Conservation (phyloP, 2,888 invertebrate species). For the Drosophila cognata region DNA sequence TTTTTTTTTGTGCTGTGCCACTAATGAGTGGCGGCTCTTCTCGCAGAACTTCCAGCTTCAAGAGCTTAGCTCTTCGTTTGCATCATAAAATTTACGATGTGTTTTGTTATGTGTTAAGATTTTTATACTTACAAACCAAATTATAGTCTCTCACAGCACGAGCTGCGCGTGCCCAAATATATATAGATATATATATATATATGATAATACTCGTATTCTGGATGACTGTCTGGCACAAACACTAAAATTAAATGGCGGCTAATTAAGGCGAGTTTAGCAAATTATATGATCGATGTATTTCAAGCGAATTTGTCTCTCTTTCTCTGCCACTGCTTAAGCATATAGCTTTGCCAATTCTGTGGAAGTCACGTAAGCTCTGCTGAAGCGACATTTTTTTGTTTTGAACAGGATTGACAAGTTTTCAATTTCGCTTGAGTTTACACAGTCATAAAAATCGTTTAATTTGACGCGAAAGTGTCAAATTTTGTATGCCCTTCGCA, state of each 20-base stretch:
- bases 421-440: constrained; percentile 52
- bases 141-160: constrained; percentile 12
- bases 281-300: constrained; percentile 72
- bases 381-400: constrained; percentile 35
- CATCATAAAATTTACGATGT: constrained; percentile 74
- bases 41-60: constrained; percentile 7
- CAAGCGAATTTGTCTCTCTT: constrained; percentile 33
- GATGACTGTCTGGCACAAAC: constrained; percentile 5
- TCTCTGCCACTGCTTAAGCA: constrained; percentile 6
- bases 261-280: constrained; percentile 67
- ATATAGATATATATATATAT: constrained; percentile 13
- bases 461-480: constrained; percentile 65
- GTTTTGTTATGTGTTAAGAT: constrained; percentile 74
- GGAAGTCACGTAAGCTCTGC: constrained; percentile 54
- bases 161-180: constrained; percentile 58
- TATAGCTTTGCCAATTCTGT: constrained; percentile 39
- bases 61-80: constrained; percentile 30
- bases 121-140: constrained; percentile 17
- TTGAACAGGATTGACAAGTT: constrained; percentile 69
- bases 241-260: constrained; percentile 53
- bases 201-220: constrained; percentile 12
- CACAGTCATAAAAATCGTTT: constrained; percentile 42
- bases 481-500: constrained; percentile 68
- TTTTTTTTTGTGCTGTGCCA: constrained; percentile 19
- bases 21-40: constrained; percentile 66